Base-by-base conservation (phyloP, 2,113 vertebrate genomes). In the Anser brachyrhynchus region DNA sequence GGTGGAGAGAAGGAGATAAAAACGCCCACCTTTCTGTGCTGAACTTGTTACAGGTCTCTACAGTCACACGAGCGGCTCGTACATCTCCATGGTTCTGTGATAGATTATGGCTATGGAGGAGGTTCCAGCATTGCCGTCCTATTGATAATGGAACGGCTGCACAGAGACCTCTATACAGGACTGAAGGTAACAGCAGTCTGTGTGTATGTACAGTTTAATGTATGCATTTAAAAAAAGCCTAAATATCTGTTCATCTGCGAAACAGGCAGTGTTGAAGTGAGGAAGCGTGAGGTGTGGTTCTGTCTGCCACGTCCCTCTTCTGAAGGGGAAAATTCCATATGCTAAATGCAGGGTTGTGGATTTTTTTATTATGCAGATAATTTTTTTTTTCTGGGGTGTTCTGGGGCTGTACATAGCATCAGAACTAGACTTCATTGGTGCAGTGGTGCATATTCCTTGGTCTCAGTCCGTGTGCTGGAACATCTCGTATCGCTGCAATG, bases 111-210 rank as follows among this genome's bases (percentile, higher is more conserved):
- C 62, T 99, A 99, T 1, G 99, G 98, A 1, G 98, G 97, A 4
- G 99, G 99, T 92, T 99, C 99, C 93, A 99, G 99, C 97, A 99
- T 99, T 2, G 99, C 99, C 0, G 99, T 99, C 86, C 97, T 99
- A 80, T 98, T 99, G 23, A 99, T 99, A 67, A 99, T 99, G 99
- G 99, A 99, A 92, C 97, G 99, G 52, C 97, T 99, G 26, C 99
- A 99, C 97, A 97, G 99, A 94, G 99, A 99, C 92, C 99, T 99
- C 82, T 99, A 99, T 92, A 99, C 99, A 0, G 99, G 99, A 21
- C 95, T 99, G 23, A 99, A 99, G 99, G 99, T 99, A 86, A 93
- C 84, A 9, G 31, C 20, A n/a, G 1, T 13, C 66, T 58, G 2
- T 18, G 7, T 28, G 3, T 13, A 19, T 22, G 3, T 9, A 18